Percentiles rank a stretch among this genome's conserved stretches.
Evolutionary conservation across 2,888 invertebrate genomes (phyloP).

Genomic region (Apodemia hepburni): DNA sequence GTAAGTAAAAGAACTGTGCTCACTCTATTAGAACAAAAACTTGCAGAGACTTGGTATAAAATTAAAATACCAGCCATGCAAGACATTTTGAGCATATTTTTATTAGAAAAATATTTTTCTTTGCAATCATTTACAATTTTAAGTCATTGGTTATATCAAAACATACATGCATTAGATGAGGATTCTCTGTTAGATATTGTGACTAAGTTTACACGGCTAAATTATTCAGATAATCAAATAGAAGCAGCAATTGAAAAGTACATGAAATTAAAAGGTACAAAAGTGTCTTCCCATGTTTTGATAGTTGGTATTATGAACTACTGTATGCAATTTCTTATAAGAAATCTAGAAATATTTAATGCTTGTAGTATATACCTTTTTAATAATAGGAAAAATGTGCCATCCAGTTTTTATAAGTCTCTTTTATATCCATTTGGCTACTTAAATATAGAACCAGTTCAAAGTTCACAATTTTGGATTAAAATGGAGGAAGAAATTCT

Average conservation of each 20-base stretch:
- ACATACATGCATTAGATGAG: slow-evolving; percentile 81
- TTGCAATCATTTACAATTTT: slow-evolving; percentile 59
- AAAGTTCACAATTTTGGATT: slow-evolving; percentile 77
- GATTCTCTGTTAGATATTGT: slow-evolving; percentile 76
- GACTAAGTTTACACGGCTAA: slow-evolving; percentile 72
- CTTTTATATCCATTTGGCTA: slow-evolving; percentile 82
- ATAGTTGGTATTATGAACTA: slow-evolving; percentile 82
- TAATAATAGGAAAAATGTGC: slow-evolving; percentile 61
- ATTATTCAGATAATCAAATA: slow-evolving; percentile 77
- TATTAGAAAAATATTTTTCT: slow-evolving; percentile 58
- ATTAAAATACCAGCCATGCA: slow-evolving; percentile 66
- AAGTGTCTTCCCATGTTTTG: slow-evolving; percentile 74
- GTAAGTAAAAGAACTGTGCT: slow-evolving; percentile 80
- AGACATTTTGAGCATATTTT: slow-evolving; percentile 66
- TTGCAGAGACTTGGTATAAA: slow-evolving; percentile 78
- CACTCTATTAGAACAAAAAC: slow-evolving; percentile 78
- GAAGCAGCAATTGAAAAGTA: slow-evolving; percentile 82
- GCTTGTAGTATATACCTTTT: slow-evolving; percentile 80
- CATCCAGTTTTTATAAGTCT: slow-evolving; percentile 75
- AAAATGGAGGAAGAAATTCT: slow-evolving; percentile 74
- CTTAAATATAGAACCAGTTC: slow-evolving; percentile 77
- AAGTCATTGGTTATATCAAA: slow-evolving; percentile 80
- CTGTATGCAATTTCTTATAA: slow-evolving; percentile 79
- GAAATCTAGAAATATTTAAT: slow-evolving; percentile 78
- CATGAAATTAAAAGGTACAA: slow-evolving; percentile 72